Base-by-base conservation (phyloP, 2,888 invertebrate species). In the Stenichneumon culpator region DNA sequence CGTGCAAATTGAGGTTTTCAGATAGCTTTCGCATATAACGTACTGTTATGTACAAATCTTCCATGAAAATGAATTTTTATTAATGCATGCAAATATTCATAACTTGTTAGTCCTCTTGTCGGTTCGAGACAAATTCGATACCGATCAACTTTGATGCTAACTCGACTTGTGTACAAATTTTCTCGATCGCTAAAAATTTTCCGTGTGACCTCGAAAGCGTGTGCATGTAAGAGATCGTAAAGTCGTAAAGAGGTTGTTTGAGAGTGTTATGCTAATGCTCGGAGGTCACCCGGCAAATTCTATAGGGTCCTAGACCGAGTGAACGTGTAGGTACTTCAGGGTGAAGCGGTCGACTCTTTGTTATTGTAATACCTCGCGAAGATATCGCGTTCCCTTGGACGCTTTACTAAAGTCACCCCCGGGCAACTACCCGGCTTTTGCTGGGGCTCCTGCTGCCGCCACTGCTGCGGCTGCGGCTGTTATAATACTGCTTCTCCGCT, bases 331-430 rank as follows among this genome's bases (percentile, higher is more conserved):
- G 81, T 81, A 81, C 79, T 77, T 77, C 68, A 83, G 81, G 81
- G 69, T 68, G 73, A 74, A 83, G 47, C 68, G 84, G 75, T 75
- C 57, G 78, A 83, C 87, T 88, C 89, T 88, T 88, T 89, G 89
- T 89, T 89, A 88, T 88, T 89, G 85, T 87, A 89, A 89, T 88
- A 86, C 57, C 68, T 70, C 85, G 82, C 77, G 67, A 88, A 88
- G 88, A 88, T 88, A 88, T 88, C 86, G 86, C 84, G 84, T 86
- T 88, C 84, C 84, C 72, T 78, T 77, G 86, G 85, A 75, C 70
- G 60, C 70, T 82, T 77, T 72, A 72, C 74, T 84, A 81, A 87
- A 89, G 83, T 88, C 88, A 87, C 86, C 86, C 83, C 57, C 86
- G 86, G 86, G 84, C 86, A 63, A 86, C 72, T 83, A 77, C 67